Evolutionary conservation across 2,797 vertebrate species (phyloP).

Genomic region (Myioborus melanocephalus): DNA sequence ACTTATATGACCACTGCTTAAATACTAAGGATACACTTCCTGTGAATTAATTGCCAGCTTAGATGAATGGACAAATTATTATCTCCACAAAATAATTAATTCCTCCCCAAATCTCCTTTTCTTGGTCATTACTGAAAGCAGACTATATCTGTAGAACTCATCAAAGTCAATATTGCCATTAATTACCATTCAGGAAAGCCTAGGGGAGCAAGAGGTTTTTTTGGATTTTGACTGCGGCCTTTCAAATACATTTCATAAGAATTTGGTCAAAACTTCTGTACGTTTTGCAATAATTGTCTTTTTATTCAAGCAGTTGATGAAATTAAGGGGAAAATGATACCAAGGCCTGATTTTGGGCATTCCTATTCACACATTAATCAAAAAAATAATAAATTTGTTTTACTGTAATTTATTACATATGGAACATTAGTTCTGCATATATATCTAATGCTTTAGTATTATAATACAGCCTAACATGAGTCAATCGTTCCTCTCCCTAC

Average conservation of each 20-base stretch:
- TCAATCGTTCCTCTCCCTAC: neutral
- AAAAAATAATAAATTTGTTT: neutral
- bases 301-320: neutral
- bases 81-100: conserved; percentile 7
- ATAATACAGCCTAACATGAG: neutral
- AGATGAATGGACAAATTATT: neutral
- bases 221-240: neutral
- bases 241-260: neutral
- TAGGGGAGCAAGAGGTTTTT: accelerated
- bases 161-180: neutral
- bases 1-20: neutral
- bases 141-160: neutral
- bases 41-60: conserved; percentile 16
- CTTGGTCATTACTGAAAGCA: neutral
- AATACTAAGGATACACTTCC: conserved; percentile 40
- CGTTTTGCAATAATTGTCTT: neutral
- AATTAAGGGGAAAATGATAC: neutral
- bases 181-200: neutral
- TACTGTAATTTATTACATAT: neutral
- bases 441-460: neutral
- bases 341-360: neutral
- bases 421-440: neutral
- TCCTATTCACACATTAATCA: neutral
- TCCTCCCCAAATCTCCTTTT: neutral
- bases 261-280: neutral